Evolutionary conservation across 2,797 vertebrate genomes (phyloP).

Genomic region (Pangasius krempfi): DNA sequence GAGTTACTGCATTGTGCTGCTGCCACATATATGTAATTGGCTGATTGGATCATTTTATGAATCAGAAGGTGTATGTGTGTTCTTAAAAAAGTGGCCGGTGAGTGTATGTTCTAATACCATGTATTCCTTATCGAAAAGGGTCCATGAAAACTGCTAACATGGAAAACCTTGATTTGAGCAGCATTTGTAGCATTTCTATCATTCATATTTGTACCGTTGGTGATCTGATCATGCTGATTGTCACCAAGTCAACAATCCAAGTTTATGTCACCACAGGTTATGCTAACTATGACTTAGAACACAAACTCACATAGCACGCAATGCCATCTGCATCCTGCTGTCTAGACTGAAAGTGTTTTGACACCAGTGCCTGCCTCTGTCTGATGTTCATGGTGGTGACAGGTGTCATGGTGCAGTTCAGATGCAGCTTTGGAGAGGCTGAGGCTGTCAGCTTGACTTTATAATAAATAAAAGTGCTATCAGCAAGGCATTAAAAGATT

Average conservation of each 20-base stretch:
- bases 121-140: not conserved
- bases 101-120: not conserved
- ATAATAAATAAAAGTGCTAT: conserved; percentile 45
- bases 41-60: not conserved
- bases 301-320: conserved; percentile 26
- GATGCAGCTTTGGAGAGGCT: conserved; percentile 38
- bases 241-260: conserved; percentile 16
- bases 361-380: conserved; percentile 30
- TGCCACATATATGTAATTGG: not conserved
- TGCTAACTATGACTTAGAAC: conserved; percentile 17
- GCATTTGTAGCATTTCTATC: not conserved
- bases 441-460: conserved; percentile 47
- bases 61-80: not conserved
- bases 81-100: not conserved
- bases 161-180: not conserved
- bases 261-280: conserved; percentile 33
- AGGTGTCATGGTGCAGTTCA: conserved; percentile 41
- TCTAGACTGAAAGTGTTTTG: conserved; percentile 32
- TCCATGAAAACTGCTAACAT: not conserved
- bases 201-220: not conserved
- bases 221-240: not conserved
- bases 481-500: conserved; percentile 47
- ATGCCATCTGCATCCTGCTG: conserved; percentile 15
- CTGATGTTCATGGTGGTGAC: conserved; percentile 42
- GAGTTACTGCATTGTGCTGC: not conserved